Conservation (phyloP, 2,888 invertebrate species). For the Hypsopygia costalis region DNA sequence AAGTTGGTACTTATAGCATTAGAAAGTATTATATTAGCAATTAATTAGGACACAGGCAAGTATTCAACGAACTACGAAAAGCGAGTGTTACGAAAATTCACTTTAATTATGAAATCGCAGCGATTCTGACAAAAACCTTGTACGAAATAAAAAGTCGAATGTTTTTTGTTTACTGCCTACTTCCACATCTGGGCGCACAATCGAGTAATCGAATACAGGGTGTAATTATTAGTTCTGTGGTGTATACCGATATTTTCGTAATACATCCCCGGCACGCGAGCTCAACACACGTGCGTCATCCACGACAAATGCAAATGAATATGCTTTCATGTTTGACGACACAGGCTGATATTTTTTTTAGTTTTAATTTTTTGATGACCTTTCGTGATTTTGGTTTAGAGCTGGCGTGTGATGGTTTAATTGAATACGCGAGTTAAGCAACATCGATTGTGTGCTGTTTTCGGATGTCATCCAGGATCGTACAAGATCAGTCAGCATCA, state of each 20-base stretch:
- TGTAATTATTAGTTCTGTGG: too few relatives aligned
- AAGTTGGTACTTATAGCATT: too few relatives aligned
- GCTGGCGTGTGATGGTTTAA: too few relatives aligned
- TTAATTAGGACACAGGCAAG: too few relatives aligned
- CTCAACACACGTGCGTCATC: constrained; percentile 57
- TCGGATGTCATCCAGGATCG: too few relatives aligned
- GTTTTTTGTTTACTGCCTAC: constrained; percentile 20
- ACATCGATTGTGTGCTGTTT: too few relatives aligned
- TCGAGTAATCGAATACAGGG: constrained; percentile 32
- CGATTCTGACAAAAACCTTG: constrained; percentile 22
- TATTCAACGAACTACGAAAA: too few relatives aligned
- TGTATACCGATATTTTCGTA: constrained; percentile 45
- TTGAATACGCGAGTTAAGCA: too few relatives aligned
- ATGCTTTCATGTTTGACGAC: constrained; percentile 57
- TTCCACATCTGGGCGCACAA: constrained; percentile 22
- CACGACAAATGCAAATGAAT: constrained; percentile 77
- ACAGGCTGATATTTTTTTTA: constrained; percentile 42
- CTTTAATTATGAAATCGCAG: constrained; percentile 7
- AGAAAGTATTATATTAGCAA: too few relatives aligned
- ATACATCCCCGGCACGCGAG: constrained; percentile 66
- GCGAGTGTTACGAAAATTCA: neutral
- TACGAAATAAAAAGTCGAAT: neutral
- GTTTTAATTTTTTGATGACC: neutral
- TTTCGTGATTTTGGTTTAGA: too few relatives aligned
- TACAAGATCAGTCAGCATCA: too few relatives aligned